phyloP scores from a whole-genome alignment of 2,113 vertebrate species.

The Oenanthe oenanthe region DNA sequence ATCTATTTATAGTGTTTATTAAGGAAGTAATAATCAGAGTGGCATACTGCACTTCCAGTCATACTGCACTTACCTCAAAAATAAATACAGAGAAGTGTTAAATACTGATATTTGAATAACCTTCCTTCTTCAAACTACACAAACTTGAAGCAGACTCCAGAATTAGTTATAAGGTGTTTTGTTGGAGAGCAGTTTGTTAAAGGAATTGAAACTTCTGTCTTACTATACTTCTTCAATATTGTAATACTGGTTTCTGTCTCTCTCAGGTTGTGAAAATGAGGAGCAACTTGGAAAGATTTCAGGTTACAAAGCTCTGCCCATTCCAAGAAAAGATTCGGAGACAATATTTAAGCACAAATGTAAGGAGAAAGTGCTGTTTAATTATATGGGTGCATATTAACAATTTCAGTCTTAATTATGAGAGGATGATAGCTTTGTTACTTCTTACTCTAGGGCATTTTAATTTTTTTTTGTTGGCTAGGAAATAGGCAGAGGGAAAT shows the following conservation, averaged over 20 bases:
- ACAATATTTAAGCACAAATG: constrained; percentile 96
- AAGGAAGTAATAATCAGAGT: not conserved
- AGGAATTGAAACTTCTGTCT: not conserved
- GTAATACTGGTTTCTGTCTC: not conserved
- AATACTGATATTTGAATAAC: not conserved
- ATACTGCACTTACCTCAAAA: not conserved
- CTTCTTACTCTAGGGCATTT: not conserved
- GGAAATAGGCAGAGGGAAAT: not conserved
- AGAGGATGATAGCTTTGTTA: not conserved
- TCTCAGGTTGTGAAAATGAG: constrained; percentile 94
- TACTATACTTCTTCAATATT: not conserved
- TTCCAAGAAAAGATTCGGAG: constrained; percentile 97
- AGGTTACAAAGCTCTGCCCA: constrained; percentile 92
- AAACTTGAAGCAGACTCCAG: not conserved
- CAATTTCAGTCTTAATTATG: not conserved
- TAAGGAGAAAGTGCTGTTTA: constrained; percentile 74
- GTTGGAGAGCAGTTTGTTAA: not conserved
- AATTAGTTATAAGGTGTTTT: not conserved
- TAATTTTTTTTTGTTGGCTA: not conserved
- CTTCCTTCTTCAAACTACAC: not conserved
- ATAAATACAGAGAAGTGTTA: not conserved
- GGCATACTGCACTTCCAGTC: not conserved
- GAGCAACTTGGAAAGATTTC: constrained; percentile 95
- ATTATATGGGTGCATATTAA: not conserved
- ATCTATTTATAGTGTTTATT: not conserved